These are phyloP conservation scores for Herpailurus yagouaroundi DNA, from an alignment of 2,113 vertebrate genomes.

Conservation along the genomic window DNA sequence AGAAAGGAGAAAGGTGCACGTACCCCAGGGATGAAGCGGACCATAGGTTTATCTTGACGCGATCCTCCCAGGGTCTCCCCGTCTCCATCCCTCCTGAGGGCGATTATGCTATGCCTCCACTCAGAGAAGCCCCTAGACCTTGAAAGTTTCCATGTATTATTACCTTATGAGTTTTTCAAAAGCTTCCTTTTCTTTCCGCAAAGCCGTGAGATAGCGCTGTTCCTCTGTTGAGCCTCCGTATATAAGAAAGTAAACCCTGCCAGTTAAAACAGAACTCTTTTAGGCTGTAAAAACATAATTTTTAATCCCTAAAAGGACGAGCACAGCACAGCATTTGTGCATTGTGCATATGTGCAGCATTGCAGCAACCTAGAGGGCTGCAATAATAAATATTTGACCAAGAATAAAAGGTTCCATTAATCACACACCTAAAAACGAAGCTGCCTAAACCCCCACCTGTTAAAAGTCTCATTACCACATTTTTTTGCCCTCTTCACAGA, in stretches of 20 bases:
- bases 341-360: too few species aligned
- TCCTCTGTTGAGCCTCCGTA: conserved; percentile 98
- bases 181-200: conserved; percentile 96
- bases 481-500: background rate
- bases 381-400: conserved; percentile 56
- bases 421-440: conserved; percentile 24
- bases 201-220: conserved; percentile 95
- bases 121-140: background rate
- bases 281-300: background rate
- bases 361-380: background rate
- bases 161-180: conserved; percentile 99
- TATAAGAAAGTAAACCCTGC: conserved; percentile 97
- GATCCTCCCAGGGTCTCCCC: background rate
- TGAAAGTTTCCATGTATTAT: background rate
- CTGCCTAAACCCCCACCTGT: background rate
- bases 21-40: too few species aligned
- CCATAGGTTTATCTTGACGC: accelerated
- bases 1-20: background rate
- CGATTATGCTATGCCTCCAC: accelerated
- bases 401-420: background rate
- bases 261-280: conserved; percentile 48
- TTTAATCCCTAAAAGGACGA: background rate
- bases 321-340: background rate
- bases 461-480: background rate
- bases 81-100: background rate